A percentile compares a stretch with the other conserved stretches of the same genome.
phyloP scores from a whole-genome alignment of 2,797 vertebrate species.

The Mormyrops attenuatus region DNA sequence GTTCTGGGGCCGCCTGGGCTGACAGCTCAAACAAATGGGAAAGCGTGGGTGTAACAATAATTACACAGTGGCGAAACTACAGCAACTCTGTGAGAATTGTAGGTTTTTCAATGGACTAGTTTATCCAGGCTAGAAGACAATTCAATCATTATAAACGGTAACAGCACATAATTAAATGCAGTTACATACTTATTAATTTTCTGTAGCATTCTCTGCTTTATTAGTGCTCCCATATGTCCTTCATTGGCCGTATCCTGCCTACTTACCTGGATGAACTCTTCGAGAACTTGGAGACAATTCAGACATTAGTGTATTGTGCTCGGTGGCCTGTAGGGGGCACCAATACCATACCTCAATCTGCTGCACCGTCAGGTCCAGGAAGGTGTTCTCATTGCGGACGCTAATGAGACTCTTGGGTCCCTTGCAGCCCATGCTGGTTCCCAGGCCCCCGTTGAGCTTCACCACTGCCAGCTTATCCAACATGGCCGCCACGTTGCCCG shows the following conservation, averaged over 20 bases:
- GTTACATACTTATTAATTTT: not conserved
- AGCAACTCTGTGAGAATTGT: not conserved
- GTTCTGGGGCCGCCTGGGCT: not conserved
- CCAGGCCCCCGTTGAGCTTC: slow-evolving; percentile 94
- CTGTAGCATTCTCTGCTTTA: not conserved
- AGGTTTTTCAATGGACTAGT: not conserved
- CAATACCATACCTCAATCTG: slow-evolving; percentile 82
- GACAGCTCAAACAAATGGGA: not conserved
- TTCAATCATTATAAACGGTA: not conserved
- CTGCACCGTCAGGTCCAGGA: slow-evolving; percentile 94
- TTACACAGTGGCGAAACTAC: not conserved
- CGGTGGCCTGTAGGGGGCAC: not conserved
- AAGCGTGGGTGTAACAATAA: not conserved
- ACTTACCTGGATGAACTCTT: not conserved
- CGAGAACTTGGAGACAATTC: not conserved
- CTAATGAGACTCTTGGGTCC: slow-evolving; percentile 96
- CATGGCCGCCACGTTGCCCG: slow-evolving; percentile 75
- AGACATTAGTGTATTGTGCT: not conserved
- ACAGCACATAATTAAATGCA: not conserved
- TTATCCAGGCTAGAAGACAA: not conserved
- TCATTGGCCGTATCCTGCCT: not conserved
- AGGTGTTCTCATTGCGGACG: slow-evolving; percentile 95
- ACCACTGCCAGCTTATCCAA: slow-evolving; percentile 94
- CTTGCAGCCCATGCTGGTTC: slow-evolving; percentile 98
- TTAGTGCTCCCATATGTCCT: not conserved